Evolutionary conservation across 2,797 vertebrate species (phyloP), one percentile per base, ranked within the genome.

Genomic region (Mormyrus proboscirostris): DNA sequence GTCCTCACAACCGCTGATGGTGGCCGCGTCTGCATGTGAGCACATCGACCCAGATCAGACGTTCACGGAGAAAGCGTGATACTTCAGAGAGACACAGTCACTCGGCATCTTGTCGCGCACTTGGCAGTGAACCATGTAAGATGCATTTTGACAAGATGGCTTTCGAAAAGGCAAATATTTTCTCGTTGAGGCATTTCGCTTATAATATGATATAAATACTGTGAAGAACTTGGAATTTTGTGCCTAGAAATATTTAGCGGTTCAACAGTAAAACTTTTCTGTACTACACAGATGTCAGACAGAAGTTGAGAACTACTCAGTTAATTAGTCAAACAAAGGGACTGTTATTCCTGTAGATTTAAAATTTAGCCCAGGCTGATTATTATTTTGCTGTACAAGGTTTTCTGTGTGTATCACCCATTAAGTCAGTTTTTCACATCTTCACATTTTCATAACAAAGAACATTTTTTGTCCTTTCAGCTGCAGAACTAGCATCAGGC

Each of bases 161-260:
- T 79, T 79, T 79, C 16, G 73, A 79, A 79, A 79, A 79, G 73
- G 73, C 73, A 47, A 79, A 79, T 79, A 79, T 79, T 79, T 79
- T 79, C 73, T 44, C 25, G 47, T 50, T 49, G 82, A 84, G 82
- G 22, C 47, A 51, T 84, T 84, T 51, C 22, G 22, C 44, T 49
- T 51, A 22, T 16, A 84, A 84, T 29, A 25, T 51, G 82, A 51
- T 84, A 84, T 51, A 84, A 84, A 84, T 49, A 84, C 82, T 49
- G 19, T 49, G 82, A 84, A 84, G 49, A 51, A 29, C 82, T 84
- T n/a, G n/a, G 82, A 84, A 44, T 84, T 51, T 25, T 84, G 44
- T 47, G 22, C 12, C 29, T 38, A 38, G 62, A 69, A 84, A 84
- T 25, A 49, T 12, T 79, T 49, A 22, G 25, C 3, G 8, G 44